Evolutionary conservation across 2,888 invertebrate genomes (phyloP).

Genomic region (Dyspetes luteomarginatus): DNA sequence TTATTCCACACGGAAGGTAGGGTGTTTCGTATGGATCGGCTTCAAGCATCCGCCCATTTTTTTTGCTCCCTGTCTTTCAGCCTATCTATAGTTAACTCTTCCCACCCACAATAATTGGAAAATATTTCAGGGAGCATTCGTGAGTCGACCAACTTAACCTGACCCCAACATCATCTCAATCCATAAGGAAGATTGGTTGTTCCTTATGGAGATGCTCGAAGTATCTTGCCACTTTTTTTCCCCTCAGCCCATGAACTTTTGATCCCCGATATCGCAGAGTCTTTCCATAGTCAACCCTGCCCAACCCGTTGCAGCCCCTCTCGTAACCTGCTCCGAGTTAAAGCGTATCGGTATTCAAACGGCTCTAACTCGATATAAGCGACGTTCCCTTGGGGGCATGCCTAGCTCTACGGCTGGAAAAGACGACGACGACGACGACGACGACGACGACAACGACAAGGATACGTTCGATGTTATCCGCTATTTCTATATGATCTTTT

Average conservation of each 20-base stretch:
- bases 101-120: not conserved
- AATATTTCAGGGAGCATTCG: not conserved
- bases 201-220: not conserved
- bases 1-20: no score
- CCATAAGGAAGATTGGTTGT: not conserved
- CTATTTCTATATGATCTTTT: conserved; percentile 21
- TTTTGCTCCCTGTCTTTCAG: no score
- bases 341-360: conserved; percentile 80
- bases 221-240: conserved; percentile 1
- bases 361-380: conserved; percentile 82
- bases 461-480: conserved; percentile 35
- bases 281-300: not conserved
- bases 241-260: conserved; percentile 29
- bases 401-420: conserved; percentile 58
- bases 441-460: conserved; percentile 66
- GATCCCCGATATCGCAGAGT: conserved; percentile 26
- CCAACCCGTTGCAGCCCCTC: not conserved
- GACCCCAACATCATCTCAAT: not conserved
- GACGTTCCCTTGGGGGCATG: conserved; percentile 77
- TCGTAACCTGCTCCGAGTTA: conserved; percentile 7
- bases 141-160: not conserved
- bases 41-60: no score
- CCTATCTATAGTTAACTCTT: no score
- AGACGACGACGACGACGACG: conserved; percentile 54
- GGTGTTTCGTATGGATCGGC: no score